Evolutionary conservation across 2,113 vertebrate genomes (phyloP), one percentile per base, ranked within the genome.

Genomic region (Rhombomys opimus): DNA sequence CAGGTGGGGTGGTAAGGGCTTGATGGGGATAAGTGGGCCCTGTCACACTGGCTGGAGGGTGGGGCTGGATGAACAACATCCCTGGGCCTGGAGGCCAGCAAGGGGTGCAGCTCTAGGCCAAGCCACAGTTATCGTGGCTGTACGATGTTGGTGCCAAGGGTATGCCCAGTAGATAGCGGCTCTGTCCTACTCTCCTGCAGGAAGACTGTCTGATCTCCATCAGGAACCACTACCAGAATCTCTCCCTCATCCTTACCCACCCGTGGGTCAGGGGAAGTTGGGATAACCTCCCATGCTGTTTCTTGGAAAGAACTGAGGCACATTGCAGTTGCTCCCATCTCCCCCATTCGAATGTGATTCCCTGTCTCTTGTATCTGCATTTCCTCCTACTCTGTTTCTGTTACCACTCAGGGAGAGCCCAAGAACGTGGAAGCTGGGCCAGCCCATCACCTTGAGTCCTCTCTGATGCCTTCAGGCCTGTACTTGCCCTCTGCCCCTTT

Each of bases 91-190:
- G 4, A 14, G 1, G 52, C 63, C 41, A 9, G 35, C 25, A 0
- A 54, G 63, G 67, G 13, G 25, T 0, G 2, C 25, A 38, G 38
- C 32, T 38, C 13, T 0, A 8, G 61, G 80, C 41, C 52, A 5
- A 38, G 73, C 5, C 0, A 0, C 32, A 13, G 46, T 25, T 30
- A 4, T 13, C 25, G 14, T 6, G 61, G 59, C 4, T 52, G 8
- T 2, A 63, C 20, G 35, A 27, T 2, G 7, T 0, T 0, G 23
- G 82, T 27, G n/a, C 10, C n/a, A 41, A 38, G 13, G 10, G 23
- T 11, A 20, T 0, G 2, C 3, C 35, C 1, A 10, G 0, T 7
- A 15, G 35, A 13, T 11, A 35, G 1, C 1, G 4, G 65, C 18
- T 50, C 73, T 0, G 23, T 23, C 50, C 32, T 30, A 1, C 35